A percentile compares a stretch with the other conserved stretches of the same genome.
These are phyloP conservation scores for Zhengitettix transpicula DNA, from an alignment of 2,888 invertebrate genomes.

Conservation along the genomic window DNA sequence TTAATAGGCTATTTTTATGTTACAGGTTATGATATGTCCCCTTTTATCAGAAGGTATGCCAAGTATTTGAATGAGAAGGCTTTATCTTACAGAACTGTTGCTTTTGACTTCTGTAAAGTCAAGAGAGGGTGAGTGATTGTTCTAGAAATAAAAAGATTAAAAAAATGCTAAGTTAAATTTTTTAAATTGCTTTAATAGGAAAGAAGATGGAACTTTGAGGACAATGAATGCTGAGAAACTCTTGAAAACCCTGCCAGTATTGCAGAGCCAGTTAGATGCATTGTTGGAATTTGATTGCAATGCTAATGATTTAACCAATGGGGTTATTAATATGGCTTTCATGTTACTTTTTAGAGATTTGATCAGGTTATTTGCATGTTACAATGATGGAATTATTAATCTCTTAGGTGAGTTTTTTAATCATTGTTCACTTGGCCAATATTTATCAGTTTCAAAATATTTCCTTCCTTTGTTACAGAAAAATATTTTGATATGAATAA, in stretches of 20 bases:
- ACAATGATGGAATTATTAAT: constrained; percentile 99
- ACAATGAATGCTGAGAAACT: constrained; percentile 97
- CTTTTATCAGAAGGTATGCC: constrained; percentile 95
- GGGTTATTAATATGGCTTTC: constrained; percentile 97
- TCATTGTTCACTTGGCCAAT: not conserved
- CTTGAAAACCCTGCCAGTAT: constrained; percentile 85
- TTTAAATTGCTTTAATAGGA: constrained; percentile 35
- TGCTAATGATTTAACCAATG: constrained; percentile 91
- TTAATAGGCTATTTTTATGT: too few species aligned
- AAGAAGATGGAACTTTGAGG: constrained; percentile 90
- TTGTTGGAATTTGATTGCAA: constrained; percentile 95
- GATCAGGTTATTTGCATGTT: constrained; percentile 96
- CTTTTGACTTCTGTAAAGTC: constrained; percentile 99
- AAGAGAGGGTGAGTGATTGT: constrained; percentile 72
- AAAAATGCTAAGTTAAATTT: not conserved
- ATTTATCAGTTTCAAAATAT: not conserved
- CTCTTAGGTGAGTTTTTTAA: constrained; percentile 47
- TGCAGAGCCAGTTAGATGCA: constrained; percentile 90
- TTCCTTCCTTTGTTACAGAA: constrained; percentile 36
- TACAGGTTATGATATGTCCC: constrained; percentile 96
- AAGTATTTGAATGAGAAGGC: constrained; percentile 99
- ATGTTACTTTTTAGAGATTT: constrained; percentile 98
- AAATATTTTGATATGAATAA: constrained; percentile 99
- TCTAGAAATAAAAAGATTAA: not conserved
- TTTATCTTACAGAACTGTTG: constrained; percentile 92